Percentiles rank a stretch among this genome's conserved stretches.
phyloP scores from a whole-genome alignment of 2,113 vertebrate genomes.

The Peromyscus maniculatus region DNA sequence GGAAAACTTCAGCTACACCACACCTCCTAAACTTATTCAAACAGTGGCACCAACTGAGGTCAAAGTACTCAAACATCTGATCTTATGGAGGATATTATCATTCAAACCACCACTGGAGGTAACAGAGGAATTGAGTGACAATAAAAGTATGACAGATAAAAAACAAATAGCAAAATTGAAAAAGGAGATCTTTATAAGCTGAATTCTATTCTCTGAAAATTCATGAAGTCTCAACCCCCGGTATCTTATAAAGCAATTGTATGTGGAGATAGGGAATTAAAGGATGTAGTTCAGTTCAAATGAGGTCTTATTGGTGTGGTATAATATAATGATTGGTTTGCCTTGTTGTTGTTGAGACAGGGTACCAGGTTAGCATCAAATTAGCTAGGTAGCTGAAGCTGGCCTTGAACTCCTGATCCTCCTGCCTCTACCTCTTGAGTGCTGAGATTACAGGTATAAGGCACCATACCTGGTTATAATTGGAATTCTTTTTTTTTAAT shows the following conservation, averaged over 20 bases:
- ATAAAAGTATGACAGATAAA: neutral
- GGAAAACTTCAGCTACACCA: too few relatives aligned
- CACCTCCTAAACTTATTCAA: neutral
- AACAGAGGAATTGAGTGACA: neutral
- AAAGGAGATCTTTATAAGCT: neutral
- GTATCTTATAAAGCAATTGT: neutral
- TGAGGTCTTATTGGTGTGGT: neutral
- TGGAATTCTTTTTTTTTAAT: neutral
- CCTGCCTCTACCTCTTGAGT: neutral
- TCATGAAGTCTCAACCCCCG: neutral
- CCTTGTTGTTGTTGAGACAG: neutral
- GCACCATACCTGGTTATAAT: neutral
- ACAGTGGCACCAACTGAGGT: neutral
- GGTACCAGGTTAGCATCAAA: neutral
- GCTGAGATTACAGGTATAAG: neutral
- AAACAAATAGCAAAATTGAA: conserved; percentile 38
- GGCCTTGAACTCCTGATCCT: neutral
- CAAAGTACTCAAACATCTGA: neutral
- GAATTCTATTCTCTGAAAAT: neutral
- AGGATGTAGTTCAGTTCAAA: conserved; percentile 29
- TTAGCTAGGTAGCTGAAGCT: neutral
- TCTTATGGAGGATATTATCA: neutral
- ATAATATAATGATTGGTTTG: neutral
- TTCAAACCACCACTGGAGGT: neutral
- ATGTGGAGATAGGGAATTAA: neutral